Base-by-base conservation (phyloP, 37 sponge, comb jelly and placozoan genomes). In the Chondrosia reniformis region DNA sequence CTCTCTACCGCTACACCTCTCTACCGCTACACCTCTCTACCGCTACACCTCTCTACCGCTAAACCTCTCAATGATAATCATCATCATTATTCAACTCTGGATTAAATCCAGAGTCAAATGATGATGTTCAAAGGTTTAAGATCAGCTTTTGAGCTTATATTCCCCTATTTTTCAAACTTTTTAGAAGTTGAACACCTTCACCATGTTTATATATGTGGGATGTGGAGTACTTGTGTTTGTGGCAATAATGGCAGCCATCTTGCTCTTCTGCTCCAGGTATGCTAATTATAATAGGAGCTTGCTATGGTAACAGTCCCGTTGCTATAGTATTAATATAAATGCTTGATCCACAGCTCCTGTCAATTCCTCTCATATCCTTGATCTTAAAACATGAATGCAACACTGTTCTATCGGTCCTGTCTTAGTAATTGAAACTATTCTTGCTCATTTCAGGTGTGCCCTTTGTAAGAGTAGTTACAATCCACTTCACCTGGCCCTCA, bases 391-490 rank as follows among this genome's bases (percentile, higher is more conserved):
- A n/a, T n/a, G n/a, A n/a, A n/a, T n/a, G n/a, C n/a, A n/a, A n/a
- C n/a, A n/a, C n/a, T n/a, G n/a, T n/a, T n/a, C n/a, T n/a, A n/a
- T n/a, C n/a, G n/a, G n/a, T n/a, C n/a, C n/a, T n/a, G n/a, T n/a
- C n/a, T n/a, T n/a, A n/a, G n/a, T n/a, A n/a, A n/a, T n/a, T n/a
- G n/a, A n/a, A n/a, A n/a, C n/a, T n/a, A n/a, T 49, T 34, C 37
- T 37, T 36, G 36, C 9, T 13, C 33, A 21, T 28, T 28, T 28
- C 66, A 69, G 72, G 36, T 69, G 41, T 40, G 41, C 39, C 19
- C n/a, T 69, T 19, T 69, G 72, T 25, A 69, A 40, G 72, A 69
- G 41, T 3, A 6, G 39, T 34, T 12, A 69, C 22, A 69, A 69
- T 7, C 6, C 42, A 6, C 17, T 69, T 40, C 72, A 69, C 72